These are phyloP conservation scores for Poliocrania exsul DNA, from an alignment of 2,797 vertebrate species.

Conservation along the genomic window DNA sequence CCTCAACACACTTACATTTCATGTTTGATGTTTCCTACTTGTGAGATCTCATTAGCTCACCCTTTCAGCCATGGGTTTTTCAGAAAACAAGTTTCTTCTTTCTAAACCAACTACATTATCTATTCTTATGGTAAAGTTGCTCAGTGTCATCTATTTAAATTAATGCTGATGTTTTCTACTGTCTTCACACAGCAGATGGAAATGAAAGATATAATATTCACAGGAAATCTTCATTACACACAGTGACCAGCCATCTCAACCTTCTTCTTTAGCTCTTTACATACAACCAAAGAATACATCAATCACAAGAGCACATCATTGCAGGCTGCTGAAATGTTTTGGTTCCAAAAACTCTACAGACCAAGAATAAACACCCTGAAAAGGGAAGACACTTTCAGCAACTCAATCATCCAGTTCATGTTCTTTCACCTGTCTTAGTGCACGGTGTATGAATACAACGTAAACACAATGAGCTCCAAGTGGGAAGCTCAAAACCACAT, in stretches of 20 bases:
- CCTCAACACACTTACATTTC: background rate
- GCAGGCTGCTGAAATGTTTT: background rate
- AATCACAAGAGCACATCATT: rapidly evolving
- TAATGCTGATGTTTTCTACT: background rate
- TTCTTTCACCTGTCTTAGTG: background rate
- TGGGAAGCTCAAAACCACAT: background rate
- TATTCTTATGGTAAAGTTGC: background rate
- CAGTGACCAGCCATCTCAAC: background rate
- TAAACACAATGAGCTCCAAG: background rate
- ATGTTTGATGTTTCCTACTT: background rate
- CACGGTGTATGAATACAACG: background rate
- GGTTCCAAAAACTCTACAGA: background rate
- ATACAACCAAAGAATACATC: background rate
- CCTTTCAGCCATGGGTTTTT: background rate
- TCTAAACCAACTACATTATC: background rate
- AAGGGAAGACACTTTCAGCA: background rate
- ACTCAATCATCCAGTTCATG: background rate
- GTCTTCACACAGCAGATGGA: background rate
- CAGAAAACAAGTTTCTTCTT: background rate
- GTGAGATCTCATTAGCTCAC: background rate
- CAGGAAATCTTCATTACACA: background rate
- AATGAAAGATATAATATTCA: background rate
- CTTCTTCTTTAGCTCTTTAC: background rate
- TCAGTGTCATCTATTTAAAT: background rate
- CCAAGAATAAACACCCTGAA: background rate